These are phyloP conservation scores for Acanthiza pusilla DNA, from an alignment of 2,797 vertebrate species.

Conservation along the genomic window DNA sequence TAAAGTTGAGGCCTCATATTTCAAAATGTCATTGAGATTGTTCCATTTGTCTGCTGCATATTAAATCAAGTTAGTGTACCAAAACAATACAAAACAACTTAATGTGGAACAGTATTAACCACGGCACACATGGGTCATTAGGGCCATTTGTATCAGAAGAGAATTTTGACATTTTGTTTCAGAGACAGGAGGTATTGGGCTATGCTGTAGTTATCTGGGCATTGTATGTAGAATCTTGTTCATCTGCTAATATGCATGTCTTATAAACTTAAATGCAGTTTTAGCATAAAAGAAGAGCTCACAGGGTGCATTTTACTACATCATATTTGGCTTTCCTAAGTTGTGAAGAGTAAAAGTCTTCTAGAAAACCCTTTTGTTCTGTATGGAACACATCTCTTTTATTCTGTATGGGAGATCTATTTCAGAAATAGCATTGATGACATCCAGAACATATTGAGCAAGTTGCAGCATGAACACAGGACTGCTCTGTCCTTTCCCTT, in stretches of 20 bases:
- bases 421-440: background rate
- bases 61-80: background rate
- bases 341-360: background rate
- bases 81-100: background rate
- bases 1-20: background rate
- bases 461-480: background rate
- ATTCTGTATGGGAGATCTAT: background rate
- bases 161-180: background rate
- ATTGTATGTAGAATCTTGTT: background rate
- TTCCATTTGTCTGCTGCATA: background rate
- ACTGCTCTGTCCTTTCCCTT: background rate
- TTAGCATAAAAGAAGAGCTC: background rate
- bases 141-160: background rate
- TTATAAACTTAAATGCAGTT: background rate
- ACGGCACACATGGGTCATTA: background rate
- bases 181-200: background rate
- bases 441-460: background rate
- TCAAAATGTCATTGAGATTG: background rate
- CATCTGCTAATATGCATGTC: background rate
- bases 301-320: background rate
- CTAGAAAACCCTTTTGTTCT: background rate
- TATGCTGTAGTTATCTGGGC: background rate
- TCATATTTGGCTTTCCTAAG: background rate
- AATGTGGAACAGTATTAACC: background rate
- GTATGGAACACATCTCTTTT: background rate